Percentiles rank a stretch among this genome's conserved stretches.
phyloP scores from a whole-genome alignment of 2,888 invertebrate species.

The Sympetrum striolatum region DNA sequence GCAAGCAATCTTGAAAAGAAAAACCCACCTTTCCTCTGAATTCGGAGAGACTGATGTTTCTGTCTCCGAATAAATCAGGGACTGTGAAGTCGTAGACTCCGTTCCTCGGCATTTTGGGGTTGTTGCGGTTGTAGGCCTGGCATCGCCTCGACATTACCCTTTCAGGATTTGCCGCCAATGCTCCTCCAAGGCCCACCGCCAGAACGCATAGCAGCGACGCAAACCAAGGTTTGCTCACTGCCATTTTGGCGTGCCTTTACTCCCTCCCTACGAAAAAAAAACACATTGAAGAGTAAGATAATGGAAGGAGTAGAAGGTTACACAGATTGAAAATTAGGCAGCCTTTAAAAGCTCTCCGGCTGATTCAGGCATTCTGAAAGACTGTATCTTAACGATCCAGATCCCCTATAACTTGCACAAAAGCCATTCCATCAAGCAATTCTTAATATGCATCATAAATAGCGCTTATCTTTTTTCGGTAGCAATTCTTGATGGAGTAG shows the following conservation, averaged over 20 bases:
- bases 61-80: conserved; percentile 48
- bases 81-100: conserved; percentile 51
- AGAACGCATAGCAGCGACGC: conserved; percentile 18
- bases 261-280: neutral
- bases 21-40: conserved; percentile 51
- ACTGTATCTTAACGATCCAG: too few species aligned
- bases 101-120: conserved; percentile 7
- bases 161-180: neutral
- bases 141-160: neutral
- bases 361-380: too few species aligned
- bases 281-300: too few species aligned
- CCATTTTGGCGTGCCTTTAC: neutral
- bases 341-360: too few species aligned
- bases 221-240: conserved; percentile 20
- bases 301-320: too few species aligned
- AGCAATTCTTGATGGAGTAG: too few species aligned
- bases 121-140: neutral
- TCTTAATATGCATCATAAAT: too few species aligned
- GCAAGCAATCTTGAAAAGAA: too few species aligned
- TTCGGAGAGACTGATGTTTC: conserved; percentile 50
- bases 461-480: too few species aligned
- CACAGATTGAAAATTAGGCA: too few species aligned
- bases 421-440: too few species aligned
- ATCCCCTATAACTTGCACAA: too few species aligned
- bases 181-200: neutral